Evolutionary conservation across 2,797 vertebrate species (phyloP), one percentile per base, ranked within the genome.

Genomic region (Hybognathus amarus): DNA sequence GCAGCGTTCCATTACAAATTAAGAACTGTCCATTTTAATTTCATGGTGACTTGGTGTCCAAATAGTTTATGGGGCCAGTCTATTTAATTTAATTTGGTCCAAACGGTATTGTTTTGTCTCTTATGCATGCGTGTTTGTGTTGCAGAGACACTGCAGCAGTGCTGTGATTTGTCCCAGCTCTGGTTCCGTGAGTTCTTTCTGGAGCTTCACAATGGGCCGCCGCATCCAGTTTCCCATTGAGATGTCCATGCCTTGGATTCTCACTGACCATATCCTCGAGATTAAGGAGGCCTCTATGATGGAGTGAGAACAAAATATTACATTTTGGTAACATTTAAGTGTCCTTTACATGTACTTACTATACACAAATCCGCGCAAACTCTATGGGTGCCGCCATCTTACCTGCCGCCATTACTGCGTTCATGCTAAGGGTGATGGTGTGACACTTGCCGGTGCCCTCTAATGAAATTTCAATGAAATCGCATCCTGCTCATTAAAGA

Each of bases 171-270:
- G n/a, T 98, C 98, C 45, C 98, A 99, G 91, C 95, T 99, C 47
- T 99, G 98, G 98, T 99, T 99, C 95, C 94, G 98, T 45, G 98
- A 99, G 91, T 99, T 99, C 93, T 99, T 99, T 91, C 89, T 99
- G 93, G 98, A 99, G 88, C 93, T 99, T n/a, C 87, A 99, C 98
- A 1, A 99, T 99, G 98, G 98, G 98, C 63, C 96, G 97, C 87
- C 95, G 98, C 90, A 99, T 99, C 91, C 98, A 99, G 90, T 99
- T 99, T 90, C 98, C 98, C 80, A 99, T 99, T 47, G 98, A 99
- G 89, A 99, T 99, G 98, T 99, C 98, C 74, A 97, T 99, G 97
- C 98, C 98, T 61, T 99, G 98, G 98, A 99, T 99, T 93, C 94
- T 99, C 90, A 99, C 98, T 0, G 97, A 99, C 90, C 98, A 99